phyloP scores from a whole-genome alignment of 1,140 invertebrate species.

The Drosophila jambulina region DNA sequence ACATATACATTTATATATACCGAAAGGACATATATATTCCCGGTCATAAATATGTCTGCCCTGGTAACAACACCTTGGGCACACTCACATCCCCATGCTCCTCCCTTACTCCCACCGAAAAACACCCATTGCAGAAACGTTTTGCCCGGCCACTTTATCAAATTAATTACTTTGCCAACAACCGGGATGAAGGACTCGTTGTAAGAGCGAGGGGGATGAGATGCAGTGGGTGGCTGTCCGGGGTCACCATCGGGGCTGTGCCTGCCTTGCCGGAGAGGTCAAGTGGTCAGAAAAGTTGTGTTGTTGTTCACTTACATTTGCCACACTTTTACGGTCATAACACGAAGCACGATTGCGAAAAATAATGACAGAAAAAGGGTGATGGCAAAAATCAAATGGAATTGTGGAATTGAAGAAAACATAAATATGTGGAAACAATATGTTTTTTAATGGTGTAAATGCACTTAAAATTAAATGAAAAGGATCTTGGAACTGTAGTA shows the following conservation, averaged over 20 bases:
- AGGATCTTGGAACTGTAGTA: rapidly evolving
- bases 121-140: slow-evolving; percentile 28
- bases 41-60: slow-evolving; percentile 76
- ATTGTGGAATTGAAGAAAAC: not conserved
- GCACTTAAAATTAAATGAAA: not conserved
- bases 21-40: slow-evolving; percentile 38
- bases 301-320: slow-evolving; percentile 70
- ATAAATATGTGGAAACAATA: not conserved
- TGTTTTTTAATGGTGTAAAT: not conserved
- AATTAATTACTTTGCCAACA: slow-evolving; percentile 83
- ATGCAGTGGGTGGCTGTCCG: not conserved
- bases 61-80: slow-evolving; percentile 19
- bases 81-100: not conserved
- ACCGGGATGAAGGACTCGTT: slow-evolving; percentile 25
- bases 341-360: slow-evolving; percentile 49
- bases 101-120: not conserved
- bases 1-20: not conserved
- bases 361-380: not conserved
- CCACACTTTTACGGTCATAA: slow-evolving; percentile 63
- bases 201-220: not conserved
- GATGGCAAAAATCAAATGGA: slow-evolving; percentile 21
- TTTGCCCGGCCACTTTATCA: slow-evolving; percentile 73
- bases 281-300: slow-evolving; percentile 71
- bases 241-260: not conserved
- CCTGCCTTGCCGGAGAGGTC: slow-evolving; percentile 11